Evolutionary conservation across 2,888 invertebrate species (phyloP).

Genomic region (Drosophila rubida): DNA sequence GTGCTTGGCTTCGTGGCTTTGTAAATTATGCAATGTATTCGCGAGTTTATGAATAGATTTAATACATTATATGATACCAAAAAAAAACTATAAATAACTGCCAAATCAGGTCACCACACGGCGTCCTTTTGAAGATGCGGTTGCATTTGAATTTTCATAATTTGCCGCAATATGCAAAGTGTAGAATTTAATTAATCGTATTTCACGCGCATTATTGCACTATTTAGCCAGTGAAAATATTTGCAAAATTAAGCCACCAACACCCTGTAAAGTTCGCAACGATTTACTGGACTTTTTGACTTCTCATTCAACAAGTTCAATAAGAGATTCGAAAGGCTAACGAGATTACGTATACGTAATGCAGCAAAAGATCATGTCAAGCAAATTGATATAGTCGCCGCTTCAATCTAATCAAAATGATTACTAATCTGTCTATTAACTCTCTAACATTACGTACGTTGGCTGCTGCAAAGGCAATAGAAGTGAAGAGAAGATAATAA

Average conservation of each 20-base stretch:
- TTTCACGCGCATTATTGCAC: neutral
- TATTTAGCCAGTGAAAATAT: neutral
- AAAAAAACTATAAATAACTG: neutral
- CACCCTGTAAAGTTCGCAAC: neutral
- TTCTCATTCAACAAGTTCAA: neutral
- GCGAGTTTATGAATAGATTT: neutral
- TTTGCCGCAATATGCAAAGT: neutral
- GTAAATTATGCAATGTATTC: neutral
- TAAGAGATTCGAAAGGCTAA: neutral
- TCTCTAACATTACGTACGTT: neutral
- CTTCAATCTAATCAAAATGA: too few relatives aligned
- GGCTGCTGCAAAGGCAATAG: too few relatives aligned
- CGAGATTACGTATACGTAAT: neutral
- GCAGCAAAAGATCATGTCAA: neutral
- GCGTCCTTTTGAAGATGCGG: neutral
- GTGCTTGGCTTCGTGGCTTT: constrained; percentile 24
- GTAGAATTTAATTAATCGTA: neutral
- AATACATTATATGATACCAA: constrained; percentile 1
- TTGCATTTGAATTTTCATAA: neutral
- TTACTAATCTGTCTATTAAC: neutral
- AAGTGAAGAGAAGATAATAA: too few relatives aligned
- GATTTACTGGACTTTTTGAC: neutral
- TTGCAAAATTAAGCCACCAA: neutral
- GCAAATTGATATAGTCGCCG: neutral
- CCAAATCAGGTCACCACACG: neutral